Evolutionary conservation across 2,888 invertebrate genomes (phyloP), one percentile per base, ranked within the genome.

Genomic region (Hydroisotoma schaefferi): DNA sequence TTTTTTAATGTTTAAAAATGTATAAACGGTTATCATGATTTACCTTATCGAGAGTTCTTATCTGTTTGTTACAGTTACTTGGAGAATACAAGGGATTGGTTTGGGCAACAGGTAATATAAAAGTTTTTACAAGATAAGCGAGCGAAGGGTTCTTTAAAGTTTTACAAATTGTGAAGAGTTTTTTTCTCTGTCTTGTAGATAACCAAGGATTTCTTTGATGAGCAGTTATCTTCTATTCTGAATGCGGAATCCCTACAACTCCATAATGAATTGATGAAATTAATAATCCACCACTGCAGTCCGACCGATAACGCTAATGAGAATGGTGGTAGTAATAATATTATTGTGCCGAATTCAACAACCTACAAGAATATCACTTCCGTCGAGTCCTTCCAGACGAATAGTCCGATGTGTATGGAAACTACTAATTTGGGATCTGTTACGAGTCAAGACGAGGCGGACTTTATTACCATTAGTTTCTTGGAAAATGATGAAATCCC

Each of bases 41-140:
- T n/a, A n/a, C n/a, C n/a, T n/a, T n/a, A n/a, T n/a, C n/a, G n/a
- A n/a, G n/a, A n/a, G n/a, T n/a, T n/a, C n/a, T n/a, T 20, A 33
- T 33, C 8, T n/a, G 18, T 51, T 23, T 26, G 12, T 43, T 47
- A 10, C 55, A 63, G 63, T 3, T 64, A 64, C 26, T 40, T 64
- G 37, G 44, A 43, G 1, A 56, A 57, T 33, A 29, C 60, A 18
- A 18, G 51, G 18, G 63, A 64, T 28, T 64, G 63, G 63, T 64
- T 64, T 52, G 60, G 63, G n/a, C 51, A 59, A 52, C 49, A 55
- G 37, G 63, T 60, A 33, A 54, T 48, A 49, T 5, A 27, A 18
- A 37, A 20, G 27, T 18, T 12, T n/a, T 10, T 37, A n/a, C n/a
- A n/a, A n/a, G n/a, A n/a, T 29, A 47, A 1, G 27, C 28, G 6